Base-by-base conservation (phyloP, 92 coral and sea anemone species). In the Anthopleura xanthogrammica region DNA sequence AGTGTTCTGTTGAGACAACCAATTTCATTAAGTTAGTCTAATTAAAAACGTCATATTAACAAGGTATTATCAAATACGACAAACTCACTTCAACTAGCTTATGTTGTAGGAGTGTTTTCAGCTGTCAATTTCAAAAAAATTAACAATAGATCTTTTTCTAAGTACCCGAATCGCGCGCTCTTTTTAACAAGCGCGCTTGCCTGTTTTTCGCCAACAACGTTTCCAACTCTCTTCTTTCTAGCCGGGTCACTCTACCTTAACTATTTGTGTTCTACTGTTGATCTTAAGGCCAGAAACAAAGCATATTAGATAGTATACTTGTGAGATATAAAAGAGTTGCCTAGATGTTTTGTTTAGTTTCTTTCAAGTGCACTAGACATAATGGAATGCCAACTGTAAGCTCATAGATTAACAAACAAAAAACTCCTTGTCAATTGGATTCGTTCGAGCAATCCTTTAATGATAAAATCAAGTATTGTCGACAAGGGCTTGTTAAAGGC, bases 381-480 rank as follows among this genome's bases (percentile, higher is more conserved):
- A 85, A 78, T 78, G 72, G 77, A 48, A 68, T 58, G 68, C 39
- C 56, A 52, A 46, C 83, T 65, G 78, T 60, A 77, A 85, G 78
- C 72, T 23, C 88, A 85, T 16, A 85, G 88, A 85, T 85, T 77
- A 85, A 64, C 71, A 48, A 71, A 85, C 88, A 85, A 85, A 41
- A 46, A 46, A 3, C 19, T 20, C 58, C 78, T 64, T 80, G 72
- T 80, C 62, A 40, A 19, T 13, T 12, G 17, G 77, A 60, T 77
- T 46, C 24, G 7, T 60, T 65, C 24, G 77, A 80, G 48, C 77
- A 68, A 80, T 80, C 57, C 17, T 23, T 17, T 66, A 20, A 19
- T 81, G 43, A 71, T 48, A 16, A 81, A 50, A 8, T 70, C 65
- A 23, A 29, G 14, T 10, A 12, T 8, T 5, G 42, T 68, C 7